phyloP scores from a whole-genome alignment of 2,888 invertebrate genomes.

The Catotricha subobsoleta region DNA sequence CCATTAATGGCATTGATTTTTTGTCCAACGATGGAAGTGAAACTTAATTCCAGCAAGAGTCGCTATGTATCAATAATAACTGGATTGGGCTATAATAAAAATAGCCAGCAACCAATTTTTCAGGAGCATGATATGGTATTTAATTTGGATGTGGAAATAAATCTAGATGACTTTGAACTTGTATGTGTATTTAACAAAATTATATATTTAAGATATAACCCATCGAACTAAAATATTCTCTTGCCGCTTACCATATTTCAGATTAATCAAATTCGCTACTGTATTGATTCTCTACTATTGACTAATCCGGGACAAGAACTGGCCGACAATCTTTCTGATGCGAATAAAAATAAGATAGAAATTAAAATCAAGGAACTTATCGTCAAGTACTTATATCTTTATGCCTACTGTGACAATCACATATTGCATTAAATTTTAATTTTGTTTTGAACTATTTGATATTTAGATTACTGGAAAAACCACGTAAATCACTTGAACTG shows the following conservation, averaged over 20 bases:
- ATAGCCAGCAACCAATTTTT: not conserved
- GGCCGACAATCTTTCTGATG: not conserved
- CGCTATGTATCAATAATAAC: conserved; percentile 63
- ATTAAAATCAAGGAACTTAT: conserved; percentile 1
- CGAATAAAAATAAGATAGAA: not conserved
- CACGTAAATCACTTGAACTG: not conserved
- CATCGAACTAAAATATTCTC: no score
- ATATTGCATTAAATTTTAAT: not conserved
- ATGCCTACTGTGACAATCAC: not conserved
- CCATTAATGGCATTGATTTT: conserved; percentile 64
- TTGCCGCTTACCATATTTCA: no score
- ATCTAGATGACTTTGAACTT: conserved; percentile 40
- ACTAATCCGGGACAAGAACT: not conserved
- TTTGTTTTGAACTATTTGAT: not conserved
- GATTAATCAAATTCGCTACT: conserved; percentile 4
- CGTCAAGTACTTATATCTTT: not conserved
- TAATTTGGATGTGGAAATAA: conserved; percentile 54
- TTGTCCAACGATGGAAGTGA: conserved; percentile 63
- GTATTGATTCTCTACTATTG: not conserved
- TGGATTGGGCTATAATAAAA: conserved; percentile 53
- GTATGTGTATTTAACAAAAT: not conserved
- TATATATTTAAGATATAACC: not conserved
- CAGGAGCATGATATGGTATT: conserved; percentile 26
- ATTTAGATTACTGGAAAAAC: conserved; percentile 3
- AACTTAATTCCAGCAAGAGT: conserved; percentile 39